Conservation (phyloP, 2,113 vertebrate species). For the Todiramphus saurophagus region DNA sequence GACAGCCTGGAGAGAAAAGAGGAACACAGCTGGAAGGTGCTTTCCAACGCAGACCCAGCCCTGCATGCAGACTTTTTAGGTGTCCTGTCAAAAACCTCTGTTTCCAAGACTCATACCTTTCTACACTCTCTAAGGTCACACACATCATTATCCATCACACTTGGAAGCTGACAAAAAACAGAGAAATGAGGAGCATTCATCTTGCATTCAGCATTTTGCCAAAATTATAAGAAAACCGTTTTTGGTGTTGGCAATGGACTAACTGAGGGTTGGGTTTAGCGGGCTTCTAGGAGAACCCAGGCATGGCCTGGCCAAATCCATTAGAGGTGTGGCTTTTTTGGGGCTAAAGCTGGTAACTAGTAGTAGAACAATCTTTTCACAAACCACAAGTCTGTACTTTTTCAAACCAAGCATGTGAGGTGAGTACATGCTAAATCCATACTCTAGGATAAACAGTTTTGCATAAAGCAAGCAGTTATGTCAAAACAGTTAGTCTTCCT, state of each 20-base stretch:
- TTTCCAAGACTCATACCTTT: neutral
- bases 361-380: neutral
- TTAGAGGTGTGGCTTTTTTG: neutral
- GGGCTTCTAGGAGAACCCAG: neutral
- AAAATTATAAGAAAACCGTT: neutral
- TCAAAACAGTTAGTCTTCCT: conserved; percentile 12
- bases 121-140: neutral
- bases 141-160: neutral
- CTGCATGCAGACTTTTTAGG: neutral
- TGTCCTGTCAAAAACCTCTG: neutral
- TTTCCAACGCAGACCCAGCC: neutral
- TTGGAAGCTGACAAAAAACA: neutral
- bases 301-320: neutral
- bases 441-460: conserved; percentile 10
- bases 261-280: neutral
- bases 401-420: neutral
- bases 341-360: neutral
- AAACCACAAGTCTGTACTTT: neutral
- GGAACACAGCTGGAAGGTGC: neutral
- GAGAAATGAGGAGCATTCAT: neutral
- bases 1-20: neutral
- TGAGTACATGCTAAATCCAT: neutral
- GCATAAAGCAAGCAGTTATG: conserved; percentile 35
- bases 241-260: neutral
- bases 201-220: neutral